Percentiles rank a stretch among this genome's conserved stretches.
Conservation (phyloP, 2,888 invertebrate species). For the Pachymerium ferrugineum region DNA sequence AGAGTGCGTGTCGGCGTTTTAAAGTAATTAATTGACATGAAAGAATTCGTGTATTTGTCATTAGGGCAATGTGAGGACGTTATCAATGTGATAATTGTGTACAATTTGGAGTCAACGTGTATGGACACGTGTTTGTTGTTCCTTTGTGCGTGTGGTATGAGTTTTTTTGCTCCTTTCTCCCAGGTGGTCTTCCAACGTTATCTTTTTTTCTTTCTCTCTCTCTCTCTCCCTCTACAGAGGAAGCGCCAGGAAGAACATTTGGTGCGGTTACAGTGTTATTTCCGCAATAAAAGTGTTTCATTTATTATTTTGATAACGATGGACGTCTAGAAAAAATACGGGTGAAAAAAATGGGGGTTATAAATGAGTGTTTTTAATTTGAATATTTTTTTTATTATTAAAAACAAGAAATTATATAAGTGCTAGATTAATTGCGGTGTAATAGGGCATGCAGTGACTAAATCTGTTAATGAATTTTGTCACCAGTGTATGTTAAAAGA, state of each 20-base stretch:
- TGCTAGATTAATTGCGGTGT: no score
- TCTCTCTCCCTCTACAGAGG: no score
- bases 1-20: no score
- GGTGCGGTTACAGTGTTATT: constrained; percentile 3
- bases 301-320: constrained; percentile 3
- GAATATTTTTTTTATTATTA: no score
- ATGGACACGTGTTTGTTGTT: neutral
- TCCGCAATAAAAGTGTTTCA: neutral
- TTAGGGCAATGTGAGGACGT: neutral
- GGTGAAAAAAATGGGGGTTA: neutral
- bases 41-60: neutral
- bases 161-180: neutral
- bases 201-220: neutral
- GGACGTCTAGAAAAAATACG: neutral
- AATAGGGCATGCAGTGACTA: no score
- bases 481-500: no score
- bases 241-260: constrained; percentile 2
- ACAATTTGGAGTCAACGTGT: neutral
- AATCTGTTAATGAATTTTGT: no score
- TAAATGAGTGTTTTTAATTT: no score
- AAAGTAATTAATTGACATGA: no score
- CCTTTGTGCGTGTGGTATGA: neutral
- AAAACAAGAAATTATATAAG: no score
- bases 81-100: neutral
- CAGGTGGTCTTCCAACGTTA: neutral